phyloP scores from a whole-genome alignment of 2,888 invertebrate genomes.

The Sinotaia quadrata region DNA sequence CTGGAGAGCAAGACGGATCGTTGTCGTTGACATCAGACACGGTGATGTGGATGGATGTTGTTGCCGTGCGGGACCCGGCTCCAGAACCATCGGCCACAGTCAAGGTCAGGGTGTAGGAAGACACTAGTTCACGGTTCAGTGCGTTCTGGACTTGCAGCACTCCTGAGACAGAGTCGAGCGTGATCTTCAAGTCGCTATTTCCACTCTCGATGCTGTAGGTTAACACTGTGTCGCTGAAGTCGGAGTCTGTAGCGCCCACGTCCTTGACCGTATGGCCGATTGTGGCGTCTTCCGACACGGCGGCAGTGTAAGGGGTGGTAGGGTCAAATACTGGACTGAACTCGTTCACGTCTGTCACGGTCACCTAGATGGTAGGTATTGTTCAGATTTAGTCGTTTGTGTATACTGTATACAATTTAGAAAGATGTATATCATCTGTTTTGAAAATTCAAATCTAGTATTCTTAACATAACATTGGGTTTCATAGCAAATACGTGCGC shows the following conservation, averaged over 20 bases:
- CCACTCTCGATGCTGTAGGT: constrained; percentile 51
- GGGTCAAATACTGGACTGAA: constrained; percentile 41
- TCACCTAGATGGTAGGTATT: constrained; percentile 72
- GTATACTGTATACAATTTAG: too few relatives aligned
- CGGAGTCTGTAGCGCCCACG: constrained; percentile 50
- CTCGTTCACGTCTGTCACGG: constrained; percentile 50
- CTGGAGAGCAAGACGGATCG: constrained; percentile 43
- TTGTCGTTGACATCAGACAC: constrained; percentile 49
- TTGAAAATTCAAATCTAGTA: too few relatives aligned
- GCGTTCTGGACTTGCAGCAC: constrained; percentile 39
- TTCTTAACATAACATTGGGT: too few relatives aligned
- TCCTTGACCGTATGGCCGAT: constrained; percentile 44
- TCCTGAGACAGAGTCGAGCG: constrained; percentile 48
- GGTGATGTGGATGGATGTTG: constrained; percentile 38
- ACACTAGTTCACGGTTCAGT: constrained; percentile 46
- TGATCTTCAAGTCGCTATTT: constrained; percentile 45
- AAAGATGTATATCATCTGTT: too few relatives aligned
- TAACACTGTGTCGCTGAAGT: constrained; percentile 42
- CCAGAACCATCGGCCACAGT: constrained; percentile 46
- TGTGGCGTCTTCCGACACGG: constrained; percentile 38
- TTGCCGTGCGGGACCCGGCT: constrained; percentile 39
- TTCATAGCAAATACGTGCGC: too few relatives aligned
- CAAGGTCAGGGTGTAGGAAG: constrained; percentile 44
- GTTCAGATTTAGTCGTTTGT: too few relatives aligned
- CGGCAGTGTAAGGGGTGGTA: constrained; percentile 68